These are phyloP conservation scores for Gavia stellata DNA, from an alignment of 2,113 vertebrate genomes.

Conservation along the genomic window DNA sequence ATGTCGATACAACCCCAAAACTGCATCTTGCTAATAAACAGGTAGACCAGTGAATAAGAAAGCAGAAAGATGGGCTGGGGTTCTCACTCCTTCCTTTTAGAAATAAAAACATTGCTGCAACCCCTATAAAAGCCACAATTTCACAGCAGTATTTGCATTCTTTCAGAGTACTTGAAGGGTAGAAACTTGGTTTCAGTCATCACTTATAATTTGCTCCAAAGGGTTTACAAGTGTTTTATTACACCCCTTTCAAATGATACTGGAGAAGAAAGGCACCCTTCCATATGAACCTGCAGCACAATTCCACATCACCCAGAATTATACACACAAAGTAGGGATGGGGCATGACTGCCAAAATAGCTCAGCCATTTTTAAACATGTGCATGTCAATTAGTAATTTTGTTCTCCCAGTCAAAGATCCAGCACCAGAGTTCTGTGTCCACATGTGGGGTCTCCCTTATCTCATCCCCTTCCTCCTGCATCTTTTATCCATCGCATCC, in stretches of 20 bases:
- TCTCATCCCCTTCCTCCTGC: background rate
- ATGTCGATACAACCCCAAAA: background rate
- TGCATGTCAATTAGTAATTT: background rate
- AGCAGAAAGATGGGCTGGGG: fast-evolving
- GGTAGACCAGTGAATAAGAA: background rate
- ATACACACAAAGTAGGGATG: no score
- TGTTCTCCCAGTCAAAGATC: background rate
- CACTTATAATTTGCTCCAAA: background rate
- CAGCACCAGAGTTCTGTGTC: background rate
- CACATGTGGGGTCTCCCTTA: no score
- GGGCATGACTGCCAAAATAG: background rate
- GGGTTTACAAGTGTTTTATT: background rate
- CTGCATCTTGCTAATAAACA: background rate
- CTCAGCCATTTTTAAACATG: background rate
- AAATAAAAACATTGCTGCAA: background rate
- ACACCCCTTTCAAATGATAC: background rate
- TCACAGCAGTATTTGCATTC: background rate
- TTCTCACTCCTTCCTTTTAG: background rate
- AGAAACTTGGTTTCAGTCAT: background rate
- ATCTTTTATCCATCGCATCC: background rate
- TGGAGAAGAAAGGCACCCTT: background rate
- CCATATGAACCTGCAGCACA: background rate
- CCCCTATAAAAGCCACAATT: background rate
- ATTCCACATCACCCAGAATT: background rate
- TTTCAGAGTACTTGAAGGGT: background rate